Conservation (phyloP, 2,797 vertebrate genomes). For the Phyllotis vaccarum region DNA sequence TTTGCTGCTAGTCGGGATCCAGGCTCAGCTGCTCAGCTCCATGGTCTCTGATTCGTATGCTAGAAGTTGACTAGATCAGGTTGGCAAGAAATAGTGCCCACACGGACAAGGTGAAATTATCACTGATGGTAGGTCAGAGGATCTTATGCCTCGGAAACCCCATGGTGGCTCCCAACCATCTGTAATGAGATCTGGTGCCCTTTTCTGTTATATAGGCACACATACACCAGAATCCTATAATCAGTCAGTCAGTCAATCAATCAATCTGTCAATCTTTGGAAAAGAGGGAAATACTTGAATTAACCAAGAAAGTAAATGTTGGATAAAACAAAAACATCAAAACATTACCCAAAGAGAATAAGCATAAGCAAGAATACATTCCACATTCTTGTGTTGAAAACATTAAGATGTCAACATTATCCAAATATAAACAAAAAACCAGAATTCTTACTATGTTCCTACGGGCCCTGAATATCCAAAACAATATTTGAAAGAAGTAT, state of each 20-base stretch:
- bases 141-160: background rate
- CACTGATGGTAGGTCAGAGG: background rate
- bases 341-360: background rate
- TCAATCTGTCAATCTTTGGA: background rate
- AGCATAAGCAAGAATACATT: background rate
- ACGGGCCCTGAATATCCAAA: background rate
- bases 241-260: too few species aligned
- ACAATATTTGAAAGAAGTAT: background rate
- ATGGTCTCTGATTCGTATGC: background rate
- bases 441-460: background rate
- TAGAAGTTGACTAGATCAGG: background rate
- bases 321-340: background rate
- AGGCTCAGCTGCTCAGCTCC: background rate
- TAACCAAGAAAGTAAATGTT: background rate
- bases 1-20: background rate
- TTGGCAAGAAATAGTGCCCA: background rate
- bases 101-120: background rate
- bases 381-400: background rate
- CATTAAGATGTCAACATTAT: background rate
- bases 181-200: background rate
- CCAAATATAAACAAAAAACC: conserved; percentile 2
- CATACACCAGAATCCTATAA: too few species aligned
- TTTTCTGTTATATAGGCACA: background rate
- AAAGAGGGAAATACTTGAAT: background rate
- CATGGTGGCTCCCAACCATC: background rate